phyloP scores from a whole-genome alignment of 1,140 invertebrate species.

The Myzus persicae region DNA sequence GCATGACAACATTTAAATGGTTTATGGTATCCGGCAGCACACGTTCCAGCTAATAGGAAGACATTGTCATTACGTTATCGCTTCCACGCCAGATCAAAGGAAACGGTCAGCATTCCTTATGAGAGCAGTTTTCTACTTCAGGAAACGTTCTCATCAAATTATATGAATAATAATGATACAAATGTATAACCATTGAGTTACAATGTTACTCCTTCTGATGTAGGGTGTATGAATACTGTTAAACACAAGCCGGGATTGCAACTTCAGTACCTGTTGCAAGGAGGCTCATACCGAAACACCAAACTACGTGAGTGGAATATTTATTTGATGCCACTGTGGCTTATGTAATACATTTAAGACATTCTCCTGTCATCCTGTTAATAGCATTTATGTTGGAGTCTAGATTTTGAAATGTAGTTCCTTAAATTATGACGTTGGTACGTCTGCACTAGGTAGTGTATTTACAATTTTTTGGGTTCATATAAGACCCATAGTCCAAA shows the following conservation, averaged over 20 bases:
- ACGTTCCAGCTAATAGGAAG: background rate
- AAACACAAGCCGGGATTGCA: slow-evolving; percentile 59
- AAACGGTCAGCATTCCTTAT: slow-evolving; percentile 18
- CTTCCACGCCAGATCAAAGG: background rate
- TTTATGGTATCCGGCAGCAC: background rate
- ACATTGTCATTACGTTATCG: background rate
- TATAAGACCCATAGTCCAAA: slow-evolving; percentile 17
- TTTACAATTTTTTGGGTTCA: background rate
- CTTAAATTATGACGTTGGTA: background rate
- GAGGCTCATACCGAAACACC: slow-evolving; percentile 57
- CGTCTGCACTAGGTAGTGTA: slow-evolving; percentile 35
- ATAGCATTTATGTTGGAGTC: slow-evolving; percentile 19
- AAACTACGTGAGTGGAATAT: slow-evolving; percentile 54
- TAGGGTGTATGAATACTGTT: slow-evolving; percentile 56
- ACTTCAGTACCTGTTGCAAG: slow-evolving; percentile 59
- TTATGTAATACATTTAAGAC: background rate
- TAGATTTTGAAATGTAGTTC: slow-evolving; percentile 31
- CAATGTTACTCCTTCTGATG: background rate
- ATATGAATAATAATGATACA: background rate
- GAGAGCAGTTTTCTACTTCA: background rate
- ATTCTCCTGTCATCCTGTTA: background rate
- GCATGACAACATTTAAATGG: background rate
- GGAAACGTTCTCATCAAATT: background rate
- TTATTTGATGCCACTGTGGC: background rate
- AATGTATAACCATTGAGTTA: background rate